A percentile compares a stretch with the other conserved stretches of the same genome.
Evolutionary conservation across 2,797 vertebrate species (phyloP).

Genomic region (Neosilurus hyrtlii): DNA sequence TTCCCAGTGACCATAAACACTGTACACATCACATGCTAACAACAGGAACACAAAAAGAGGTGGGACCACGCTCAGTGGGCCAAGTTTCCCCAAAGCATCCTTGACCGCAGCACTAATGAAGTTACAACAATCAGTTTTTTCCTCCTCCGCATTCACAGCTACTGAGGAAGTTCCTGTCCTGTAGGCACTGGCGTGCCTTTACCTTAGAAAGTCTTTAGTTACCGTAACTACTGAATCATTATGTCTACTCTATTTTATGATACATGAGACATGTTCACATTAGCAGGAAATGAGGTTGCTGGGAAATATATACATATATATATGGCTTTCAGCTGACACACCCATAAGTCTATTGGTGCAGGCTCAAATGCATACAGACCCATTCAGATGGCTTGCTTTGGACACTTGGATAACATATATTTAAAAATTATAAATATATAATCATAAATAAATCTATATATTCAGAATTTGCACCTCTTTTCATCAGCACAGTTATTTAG

Average conservation of each 20-base stretch:
- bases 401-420: neutral
- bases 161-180: slow-evolving; percentile 39
- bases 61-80: slow-evolving; percentile 8
- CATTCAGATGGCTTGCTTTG: neutral
- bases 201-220: slow-evolving; percentile 32
- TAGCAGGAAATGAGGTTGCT: slow-evolving; percentile 7
- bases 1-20: neutral
- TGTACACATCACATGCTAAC: slow-evolving; percentile 35
- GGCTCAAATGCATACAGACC: neutral
- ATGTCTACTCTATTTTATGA: neutral
- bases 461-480: neutral
- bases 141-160: slow-evolving; percentile 25
- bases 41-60: slow-evolving; percentile 44
- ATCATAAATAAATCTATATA: slow-evolving; percentile 11
- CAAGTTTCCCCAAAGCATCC: slow-evolving; percentile 44
- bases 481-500: neutral
- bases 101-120: slow-evolving; percentile 41
- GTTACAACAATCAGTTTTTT: slow-evolving; percentile 25
- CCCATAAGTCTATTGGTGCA: neutral
- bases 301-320: neutral
- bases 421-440: neutral
- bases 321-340: slow-evolving; percentile 3
- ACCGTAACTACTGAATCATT: slow-evolving; percentile 13
- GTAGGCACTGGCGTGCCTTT: slow-evolving; percentile 6
- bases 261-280: slow-evolving; percentile 9